Evolutionary conservation across 1,140 invertebrate genomes (phyloP).

Genomic region (Drosophila pallidifrons): DNA sequence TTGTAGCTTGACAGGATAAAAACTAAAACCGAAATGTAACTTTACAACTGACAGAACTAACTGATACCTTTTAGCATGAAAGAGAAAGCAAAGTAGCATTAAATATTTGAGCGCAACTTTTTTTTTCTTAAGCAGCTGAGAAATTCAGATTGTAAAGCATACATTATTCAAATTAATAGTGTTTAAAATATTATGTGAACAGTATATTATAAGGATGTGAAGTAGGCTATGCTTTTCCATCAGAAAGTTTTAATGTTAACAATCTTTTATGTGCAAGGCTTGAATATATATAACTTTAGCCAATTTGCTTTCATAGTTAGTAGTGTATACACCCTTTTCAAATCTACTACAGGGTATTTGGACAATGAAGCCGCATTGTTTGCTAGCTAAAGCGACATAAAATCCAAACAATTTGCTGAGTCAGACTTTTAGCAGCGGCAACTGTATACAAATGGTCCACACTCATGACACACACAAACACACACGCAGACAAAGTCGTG

Average conservation of each 20-base stretch:
- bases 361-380: slow-evolving; percentile 64
- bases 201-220: too few relatives aligned
- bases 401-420: slow-evolving; percentile 79
- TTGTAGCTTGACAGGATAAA: slow-evolving; percentile 45
- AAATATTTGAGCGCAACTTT: too few relatives aligned
- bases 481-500: slow-evolving; percentile 6
- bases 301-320: too few relatives aligned
- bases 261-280: too few relatives aligned
- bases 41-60: background rate
- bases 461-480: slow-evolving; percentile 5
- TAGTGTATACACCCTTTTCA: background rate
- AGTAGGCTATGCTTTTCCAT: too few relatives aligned
- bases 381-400: slow-evolving; percentile 77
- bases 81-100: too few relatives aligned
- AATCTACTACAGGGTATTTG: slow-evolving; percentile 8
- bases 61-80: slow-evolving; percentile 5
- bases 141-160: too few relatives aligned
- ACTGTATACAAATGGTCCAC: slow-evolving; percentile 39
- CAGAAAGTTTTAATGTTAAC: too few relatives aligned
- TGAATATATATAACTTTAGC: too few relatives aligned
- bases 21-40: slow-evolving; percentile 24
- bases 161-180: too few relatives aligned
- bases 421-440: slow-evolving; percentile 61
- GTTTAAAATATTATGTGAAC: too few relatives aligned
- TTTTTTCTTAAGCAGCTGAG: too few relatives aligned